phyloP scores from a whole-genome alignment of 23 tunicate species.

The Trididemnum miniatum region DNA sequence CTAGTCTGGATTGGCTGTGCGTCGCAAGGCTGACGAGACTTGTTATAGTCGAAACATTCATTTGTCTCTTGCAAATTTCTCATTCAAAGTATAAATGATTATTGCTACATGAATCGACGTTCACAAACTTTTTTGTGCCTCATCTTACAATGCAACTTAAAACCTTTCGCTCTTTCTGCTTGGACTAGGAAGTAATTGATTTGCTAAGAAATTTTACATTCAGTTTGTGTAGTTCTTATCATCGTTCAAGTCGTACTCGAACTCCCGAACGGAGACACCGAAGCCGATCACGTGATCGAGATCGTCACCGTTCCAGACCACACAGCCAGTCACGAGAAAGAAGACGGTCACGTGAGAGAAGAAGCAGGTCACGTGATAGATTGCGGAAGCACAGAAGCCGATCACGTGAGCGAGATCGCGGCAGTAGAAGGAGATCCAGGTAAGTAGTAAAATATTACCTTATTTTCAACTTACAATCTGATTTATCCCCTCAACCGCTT shows the following conservation, averaged over 20 bases:
- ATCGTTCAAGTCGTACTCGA: background rate
- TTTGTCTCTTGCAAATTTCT: too few species aligned
- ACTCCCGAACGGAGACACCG: constrained; percentile 30
- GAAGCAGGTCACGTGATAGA: constrained; percentile 51
- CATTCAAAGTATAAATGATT: too few species aligned
- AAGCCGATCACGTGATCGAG: constrained; percentile 49
- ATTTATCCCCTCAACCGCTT: too few species aligned
- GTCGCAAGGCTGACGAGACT: too few species aligned
- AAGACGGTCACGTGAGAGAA: constrained; percentile 42
- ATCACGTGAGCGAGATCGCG: constrained; percentile 19
- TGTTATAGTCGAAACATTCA: too few species aligned
- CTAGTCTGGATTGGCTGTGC: too few species aligned
- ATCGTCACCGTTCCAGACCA: constrained; percentile 1
- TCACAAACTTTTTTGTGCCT: too few species aligned
- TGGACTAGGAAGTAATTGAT: too few species aligned
- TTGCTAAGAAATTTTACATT: too few species aligned
- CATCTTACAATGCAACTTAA: too few species aligned
- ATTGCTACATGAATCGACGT: too few species aligned
- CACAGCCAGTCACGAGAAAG: constrained; percentile 8
- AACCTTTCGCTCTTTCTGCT: background rate
- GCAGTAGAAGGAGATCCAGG: background rate
- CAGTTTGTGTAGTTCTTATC: background rate
- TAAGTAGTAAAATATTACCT: background rate
- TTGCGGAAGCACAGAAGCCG: constrained; percentile 18
- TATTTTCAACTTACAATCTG: too few species aligned